phyloP scores from a whole-genome alignment of 1,140 invertebrate species.

The Rhizoglyphus robini region DNA sequence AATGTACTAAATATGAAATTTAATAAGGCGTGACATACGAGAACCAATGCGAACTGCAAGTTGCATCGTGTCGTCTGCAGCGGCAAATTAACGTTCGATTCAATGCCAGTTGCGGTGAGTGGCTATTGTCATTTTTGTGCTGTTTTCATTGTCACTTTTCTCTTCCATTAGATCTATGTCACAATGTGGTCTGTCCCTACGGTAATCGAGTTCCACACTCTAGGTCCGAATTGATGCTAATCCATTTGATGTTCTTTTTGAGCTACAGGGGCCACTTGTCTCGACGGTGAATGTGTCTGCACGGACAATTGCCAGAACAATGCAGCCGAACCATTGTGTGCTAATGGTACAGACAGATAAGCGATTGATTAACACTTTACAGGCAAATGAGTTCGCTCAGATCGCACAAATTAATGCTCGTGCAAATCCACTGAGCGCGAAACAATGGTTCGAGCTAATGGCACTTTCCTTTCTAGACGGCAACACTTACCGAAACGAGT shows the following conservation, averaged over 20 bases:
- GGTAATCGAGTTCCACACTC: background rate
- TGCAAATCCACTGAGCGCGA: background rate
- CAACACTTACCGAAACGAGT: conserved; percentile 57
- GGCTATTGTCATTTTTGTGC: background rate
- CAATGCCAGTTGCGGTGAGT: conserved; percentile 70
- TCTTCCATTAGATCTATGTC: conserved; percentile 51
- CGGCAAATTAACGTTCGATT: conserved; percentile 56
- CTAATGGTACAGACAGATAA: conserved; percentile 36
- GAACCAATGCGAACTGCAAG: conserved; percentile 62
- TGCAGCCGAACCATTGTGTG: conserved; percentile 52
- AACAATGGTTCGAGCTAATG: background rate
- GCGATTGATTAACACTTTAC: conserved; percentile 14
- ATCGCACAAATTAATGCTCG: background rate
- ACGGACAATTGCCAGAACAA: conserved; percentile 49
- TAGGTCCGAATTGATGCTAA: background rate
- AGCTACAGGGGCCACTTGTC: conserved; percentile 50
- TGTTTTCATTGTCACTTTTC: background rate
- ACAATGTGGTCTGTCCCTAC: conserved; percentile 57
- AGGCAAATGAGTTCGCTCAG: no score
- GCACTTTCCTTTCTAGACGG: conserved; percentile 41
- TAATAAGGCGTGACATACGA: conserved; percentile 62
- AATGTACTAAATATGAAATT: conserved; percentile 23
- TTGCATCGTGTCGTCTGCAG: conserved; percentile 64
- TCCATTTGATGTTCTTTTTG: background rate
- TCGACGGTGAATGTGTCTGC: conserved; percentile 67